A percentile compares a stretch with the other conserved stretches of the same genome.
phyloP scores from a whole-genome alignment of 2,113 vertebrate species.

The Carlito syrichta region DNA sequence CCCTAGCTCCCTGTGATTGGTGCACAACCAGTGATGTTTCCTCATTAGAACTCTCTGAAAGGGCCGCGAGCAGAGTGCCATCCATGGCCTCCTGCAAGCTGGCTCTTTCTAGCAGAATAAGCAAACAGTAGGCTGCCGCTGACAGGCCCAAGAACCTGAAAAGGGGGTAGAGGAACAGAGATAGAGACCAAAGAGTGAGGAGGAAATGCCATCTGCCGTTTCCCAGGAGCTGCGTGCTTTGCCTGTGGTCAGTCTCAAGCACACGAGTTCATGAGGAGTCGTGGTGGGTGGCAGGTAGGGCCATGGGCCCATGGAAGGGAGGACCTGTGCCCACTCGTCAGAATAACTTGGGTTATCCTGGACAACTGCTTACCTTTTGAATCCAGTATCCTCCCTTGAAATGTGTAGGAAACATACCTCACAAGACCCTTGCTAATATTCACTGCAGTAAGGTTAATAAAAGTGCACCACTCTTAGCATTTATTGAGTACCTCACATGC shows the following conservation, averaged over 20 bases:
- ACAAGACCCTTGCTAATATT: not conserved
- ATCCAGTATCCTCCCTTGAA: not conserved
- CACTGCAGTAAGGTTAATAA: not conserved
- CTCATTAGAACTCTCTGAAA: no score
- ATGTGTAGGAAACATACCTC: fast-evolving
- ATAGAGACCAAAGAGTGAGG: not conserved
- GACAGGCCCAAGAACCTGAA: not conserved
- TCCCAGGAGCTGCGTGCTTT: not conserved
- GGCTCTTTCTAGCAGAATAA: not conserved
- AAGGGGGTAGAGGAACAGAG: not conserved
- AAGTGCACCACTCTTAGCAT: not conserved
- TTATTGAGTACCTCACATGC: not conserved
- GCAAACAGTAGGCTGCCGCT: no score
- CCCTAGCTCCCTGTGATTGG: no score
- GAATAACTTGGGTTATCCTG: not conserved
- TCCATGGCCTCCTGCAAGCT: not conserved
- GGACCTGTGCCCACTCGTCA: not conserved
- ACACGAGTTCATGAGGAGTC: not conserved
- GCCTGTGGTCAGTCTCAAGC: not conserved
- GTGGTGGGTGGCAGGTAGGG: not conserved
- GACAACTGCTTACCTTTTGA: not conserved
- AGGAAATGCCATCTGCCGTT: not conserved
- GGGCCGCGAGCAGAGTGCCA: not conserved
- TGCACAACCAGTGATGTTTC: no score
- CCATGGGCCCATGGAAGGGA: not conserved